These are phyloP conservation scores for Ptilonorhynchus violaceus DNA, from an alignment of 2,113 vertebrate genomes.

Conservation along the genomic window DNA sequence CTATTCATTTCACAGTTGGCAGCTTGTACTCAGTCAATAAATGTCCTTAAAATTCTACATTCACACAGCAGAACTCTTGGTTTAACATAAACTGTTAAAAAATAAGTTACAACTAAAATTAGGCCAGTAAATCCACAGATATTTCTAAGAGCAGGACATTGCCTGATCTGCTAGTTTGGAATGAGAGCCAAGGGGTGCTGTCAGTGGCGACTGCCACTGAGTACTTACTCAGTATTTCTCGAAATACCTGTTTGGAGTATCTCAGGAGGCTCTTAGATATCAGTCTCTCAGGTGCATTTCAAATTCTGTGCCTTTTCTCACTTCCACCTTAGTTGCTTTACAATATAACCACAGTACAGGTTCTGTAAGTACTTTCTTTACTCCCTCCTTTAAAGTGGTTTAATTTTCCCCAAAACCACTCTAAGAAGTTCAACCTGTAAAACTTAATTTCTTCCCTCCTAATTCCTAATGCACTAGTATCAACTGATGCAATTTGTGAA, in stretches of 20 bases:
- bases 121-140: not conserved
- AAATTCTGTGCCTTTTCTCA: not conserved
- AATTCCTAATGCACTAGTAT: not conserved
- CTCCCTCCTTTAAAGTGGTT: not conserved
- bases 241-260: not conserved
- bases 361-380: not conserved
- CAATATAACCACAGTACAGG: not conserved
- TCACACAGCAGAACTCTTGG: not conserved
- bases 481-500: not conserved
- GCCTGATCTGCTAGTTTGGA: not conserved
- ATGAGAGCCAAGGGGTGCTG: not conserved
- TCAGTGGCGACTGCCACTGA: not conserved
- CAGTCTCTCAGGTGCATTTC: not conserved
- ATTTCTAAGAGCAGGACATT: not conserved
- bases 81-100: not conserved
- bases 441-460: not conserved
- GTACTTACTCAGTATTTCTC: not conserved
- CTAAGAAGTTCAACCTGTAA: not conserved
- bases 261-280: not conserved
- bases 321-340: not conserved
- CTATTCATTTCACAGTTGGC: not conserved
- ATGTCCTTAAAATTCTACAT: not conserved
- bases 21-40: not conserved
- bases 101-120: not conserved
- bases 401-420: not conserved